Conservation (phyloP, 2,888 invertebrate species). For the Rotaria magnacalcarata region DNA sequence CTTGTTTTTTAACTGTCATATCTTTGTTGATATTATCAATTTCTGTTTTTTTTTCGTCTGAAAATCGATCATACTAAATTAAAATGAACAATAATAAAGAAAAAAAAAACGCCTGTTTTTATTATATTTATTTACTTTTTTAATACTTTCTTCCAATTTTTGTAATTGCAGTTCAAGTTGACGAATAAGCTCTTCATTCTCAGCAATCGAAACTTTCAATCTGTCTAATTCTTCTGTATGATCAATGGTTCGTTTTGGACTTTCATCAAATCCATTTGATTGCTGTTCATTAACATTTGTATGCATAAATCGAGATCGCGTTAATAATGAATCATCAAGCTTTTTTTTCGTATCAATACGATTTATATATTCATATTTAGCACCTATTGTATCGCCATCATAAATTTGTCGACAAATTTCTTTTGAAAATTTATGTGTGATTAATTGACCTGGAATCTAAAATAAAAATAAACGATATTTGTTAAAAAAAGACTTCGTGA, state of each 20-base stretch:
- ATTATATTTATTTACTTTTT: neutral
- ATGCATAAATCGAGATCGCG: conserved; percentile 34
- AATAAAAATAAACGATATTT: neutral
- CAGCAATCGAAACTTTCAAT: neutral
- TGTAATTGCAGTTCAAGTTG: neutral
- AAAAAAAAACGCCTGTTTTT: no score
- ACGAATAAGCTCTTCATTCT: conserved; percentile 17
- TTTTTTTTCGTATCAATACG: neutral
- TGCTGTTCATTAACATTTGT: neutral
- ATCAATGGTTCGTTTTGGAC: neutral
- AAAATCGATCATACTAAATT: neutral
- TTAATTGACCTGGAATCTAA: conserved; percentile 7
- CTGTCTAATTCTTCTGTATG: conserved; percentile 21
- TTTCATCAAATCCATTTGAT: neutral
- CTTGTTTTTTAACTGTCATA: conserved; percentile 9
- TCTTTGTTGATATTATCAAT: neutral
- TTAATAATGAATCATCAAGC: neutral
- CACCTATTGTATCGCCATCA: neutral
- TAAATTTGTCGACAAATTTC: neutral
- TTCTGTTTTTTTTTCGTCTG: neutral
- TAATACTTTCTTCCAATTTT: conserved; percentile 10
- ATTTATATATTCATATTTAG: neutral
- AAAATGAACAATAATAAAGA: neutral
- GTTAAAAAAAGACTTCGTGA: no score
- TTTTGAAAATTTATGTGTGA: neutral